A percentile compares a stretch with the other conserved stretches of the same genome.
Evolutionary conservation across 2,888 invertebrate genomes (phyloP).

Genomic region (Fragum whitleyi): DNA sequence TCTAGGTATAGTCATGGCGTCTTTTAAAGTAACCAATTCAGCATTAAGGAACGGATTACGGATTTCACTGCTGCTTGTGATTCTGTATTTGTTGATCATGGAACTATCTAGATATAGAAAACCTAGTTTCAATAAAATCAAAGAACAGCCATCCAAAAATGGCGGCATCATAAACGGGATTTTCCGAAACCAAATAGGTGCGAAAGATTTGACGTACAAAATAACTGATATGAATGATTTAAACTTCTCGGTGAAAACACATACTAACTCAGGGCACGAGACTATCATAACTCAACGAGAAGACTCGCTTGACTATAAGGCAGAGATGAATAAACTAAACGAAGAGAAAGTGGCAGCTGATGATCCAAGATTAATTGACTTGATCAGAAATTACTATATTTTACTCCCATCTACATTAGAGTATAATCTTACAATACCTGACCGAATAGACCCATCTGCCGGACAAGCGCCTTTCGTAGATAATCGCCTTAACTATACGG

Average conservation of each 20-base stretch:
- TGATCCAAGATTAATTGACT: constrained; percentile 59
- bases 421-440: constrained; percentile 58
- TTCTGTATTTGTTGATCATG: neutral
- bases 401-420: constrained; percentile 56
- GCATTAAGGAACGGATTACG: neutral
- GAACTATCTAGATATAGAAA: neutral
- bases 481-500: constrained; percentile 65
- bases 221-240: too few relatives aligned
- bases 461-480: constrained; percentile 69
- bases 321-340: constrained; percentile 57
- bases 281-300: neutral
- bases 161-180: too few relatives aligned
- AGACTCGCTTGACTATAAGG: constrained; percentile 31
- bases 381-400: constrained; percentile 64
- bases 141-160: too few relatives aligned
- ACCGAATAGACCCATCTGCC: constrained; percentile 63
- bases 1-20: neutral
- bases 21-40: neutral
- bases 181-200: too few relatives aligned
- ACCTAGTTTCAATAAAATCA: neutral
- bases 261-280: too few relatives aligned
- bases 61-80: neutral
- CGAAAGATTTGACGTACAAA: too few relatives aligned
- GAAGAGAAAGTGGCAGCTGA: constrained; percentile 49
- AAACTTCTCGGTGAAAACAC: too few relatives aligned